These are phyloP conservation scores for Julus scanicus DNA, from an alignment of 2,888 invertebrate genomes.

Conservation along the genomic window DNA sequence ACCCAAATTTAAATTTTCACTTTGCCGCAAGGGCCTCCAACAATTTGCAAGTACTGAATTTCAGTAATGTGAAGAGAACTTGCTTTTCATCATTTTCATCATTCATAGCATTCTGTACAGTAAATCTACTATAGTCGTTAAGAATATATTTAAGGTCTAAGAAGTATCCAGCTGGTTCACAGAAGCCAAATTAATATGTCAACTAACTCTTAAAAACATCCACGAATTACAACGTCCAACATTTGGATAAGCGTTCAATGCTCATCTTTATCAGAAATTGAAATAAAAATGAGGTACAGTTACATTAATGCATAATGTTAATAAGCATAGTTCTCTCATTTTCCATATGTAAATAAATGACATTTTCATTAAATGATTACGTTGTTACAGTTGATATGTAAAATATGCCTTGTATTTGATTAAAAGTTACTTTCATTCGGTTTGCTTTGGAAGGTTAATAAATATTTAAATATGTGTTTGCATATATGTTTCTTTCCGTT, in stretches of 20 bases:
- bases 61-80: neutral
- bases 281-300: no score
- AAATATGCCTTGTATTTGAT: neutral
- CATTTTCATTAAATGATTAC: conserved; percentile 38
- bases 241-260: neutral
- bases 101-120: no score
- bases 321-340: neutral
- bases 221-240: neutral
- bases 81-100: no score
- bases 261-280: neutral
- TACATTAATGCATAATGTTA: neutral
- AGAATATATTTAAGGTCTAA: neutral
- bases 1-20: neutral
- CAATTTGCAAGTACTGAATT: neutral
- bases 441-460: conserved; percentile 14
- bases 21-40: neutral
- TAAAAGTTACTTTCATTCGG: neutral
- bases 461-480: conserved; percentile 7
- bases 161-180: neutral
- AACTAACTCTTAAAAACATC: neutral
- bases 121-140: neutral
- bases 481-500: neutral
- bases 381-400: neutral
- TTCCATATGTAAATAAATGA: neutral
- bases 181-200: no score